phyloP scores from a whole-genome alignment of 30 jellyfish, hydroid and myxozoan species.

The Aurelia sp. region DNA sequence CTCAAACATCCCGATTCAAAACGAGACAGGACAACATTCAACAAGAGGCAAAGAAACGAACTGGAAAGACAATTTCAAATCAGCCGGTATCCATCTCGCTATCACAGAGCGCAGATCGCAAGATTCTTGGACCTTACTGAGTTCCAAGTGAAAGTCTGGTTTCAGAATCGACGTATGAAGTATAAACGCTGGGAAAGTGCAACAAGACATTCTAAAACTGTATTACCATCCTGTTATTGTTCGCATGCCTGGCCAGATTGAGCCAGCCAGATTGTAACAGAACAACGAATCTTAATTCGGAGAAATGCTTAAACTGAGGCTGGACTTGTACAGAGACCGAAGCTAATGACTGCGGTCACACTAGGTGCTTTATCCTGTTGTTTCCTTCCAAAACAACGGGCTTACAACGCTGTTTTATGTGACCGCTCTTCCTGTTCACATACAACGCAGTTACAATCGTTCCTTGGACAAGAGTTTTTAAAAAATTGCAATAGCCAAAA shows the following conservation, averaged over 20 bases:
- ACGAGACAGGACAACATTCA: constrained; percentile 78
- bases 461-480: no score
- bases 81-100: constrained; percentile 71
- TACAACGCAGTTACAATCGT: no score
- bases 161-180: constrained; percentile 72
- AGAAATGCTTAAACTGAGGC: no score
- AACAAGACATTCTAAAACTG: background rate
- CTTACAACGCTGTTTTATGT: no score
- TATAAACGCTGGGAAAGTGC: constrained; percentile 70
- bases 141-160: constrained; percentile 79
- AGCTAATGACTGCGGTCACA: background rate
- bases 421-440: no score
- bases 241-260: constrained; percentile 14
- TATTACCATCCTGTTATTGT: constrained; percentile 24
- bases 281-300: background rate
- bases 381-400: no score
- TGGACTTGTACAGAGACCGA: background rate
- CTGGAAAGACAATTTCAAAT: constrained; percentile 70
- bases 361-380: no score
- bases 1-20: constrained; percentile 23
- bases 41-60: constrained; percentile 56
- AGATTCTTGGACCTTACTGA: constrained; percentile 57
- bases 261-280: background rate
- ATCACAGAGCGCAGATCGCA: constrained; percentile 53
- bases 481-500: no score